These are phyloP conservation scores for Corticium candelabrum DNA, from an alignment of 37 sponge, comb jelly and placozoan species.

Conservation along the genomic window DNA sequence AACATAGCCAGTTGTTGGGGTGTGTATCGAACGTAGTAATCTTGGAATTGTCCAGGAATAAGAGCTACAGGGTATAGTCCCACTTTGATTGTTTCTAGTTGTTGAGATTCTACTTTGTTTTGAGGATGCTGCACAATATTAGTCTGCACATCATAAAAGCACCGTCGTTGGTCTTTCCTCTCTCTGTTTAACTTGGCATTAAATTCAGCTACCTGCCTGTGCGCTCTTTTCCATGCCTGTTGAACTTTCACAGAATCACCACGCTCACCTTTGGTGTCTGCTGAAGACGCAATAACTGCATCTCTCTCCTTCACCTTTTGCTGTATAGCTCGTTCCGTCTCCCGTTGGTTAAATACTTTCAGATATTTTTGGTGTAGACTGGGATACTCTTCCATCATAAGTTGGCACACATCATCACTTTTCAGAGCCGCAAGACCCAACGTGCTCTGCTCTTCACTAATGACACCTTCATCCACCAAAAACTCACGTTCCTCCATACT, in stretches of 20 bases:
- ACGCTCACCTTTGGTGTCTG: neutral
- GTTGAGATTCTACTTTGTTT: neutral
- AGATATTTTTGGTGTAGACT: neutral
- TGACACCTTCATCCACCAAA: slow-evolving; percentile 1
- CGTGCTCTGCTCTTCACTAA: neutral
- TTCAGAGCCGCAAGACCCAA: neutral
- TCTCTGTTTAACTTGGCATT: neutral
- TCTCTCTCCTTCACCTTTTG: too few species aligned
- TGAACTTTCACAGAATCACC: neutral
- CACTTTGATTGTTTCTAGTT: too few species aligned
- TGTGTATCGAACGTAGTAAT: neutral
- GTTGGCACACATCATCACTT: neutral
- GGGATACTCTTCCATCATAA: neutral
- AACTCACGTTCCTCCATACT: slow-evolving; percentile 14
- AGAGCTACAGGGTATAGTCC: slow-evolving; percentile 1
- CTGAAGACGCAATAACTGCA: neutral
- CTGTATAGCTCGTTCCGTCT: neutral
- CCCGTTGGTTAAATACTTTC: neutral
- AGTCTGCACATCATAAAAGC: neutral
- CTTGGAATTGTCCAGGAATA: slow-evolving; percentile 6
- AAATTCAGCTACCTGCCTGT: neutral
- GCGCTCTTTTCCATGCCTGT: neutral
- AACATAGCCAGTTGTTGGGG: neutral
- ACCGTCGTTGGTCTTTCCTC: neutral
- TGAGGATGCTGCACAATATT: neutral